Conservation (phyloP, 2,113 vertebrate genomes). For the Suncus etruscus region DNA sequence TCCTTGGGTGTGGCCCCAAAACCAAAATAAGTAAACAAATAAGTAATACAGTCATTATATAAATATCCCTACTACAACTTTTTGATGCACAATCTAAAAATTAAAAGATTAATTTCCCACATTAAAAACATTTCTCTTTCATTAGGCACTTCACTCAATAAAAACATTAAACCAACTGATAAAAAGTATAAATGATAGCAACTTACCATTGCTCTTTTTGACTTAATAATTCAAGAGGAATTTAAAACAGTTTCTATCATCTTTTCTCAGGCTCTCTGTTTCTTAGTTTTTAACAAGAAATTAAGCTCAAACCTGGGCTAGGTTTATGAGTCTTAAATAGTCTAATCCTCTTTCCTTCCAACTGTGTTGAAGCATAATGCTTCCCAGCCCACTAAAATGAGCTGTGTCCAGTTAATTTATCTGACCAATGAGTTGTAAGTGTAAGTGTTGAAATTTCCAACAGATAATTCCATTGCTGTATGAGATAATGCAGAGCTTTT, state of each 20-base stretch:
- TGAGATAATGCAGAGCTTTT: background rate
- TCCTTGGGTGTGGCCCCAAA: too few species aligned
- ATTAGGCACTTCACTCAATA: background rate
- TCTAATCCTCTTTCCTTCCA: background rate
- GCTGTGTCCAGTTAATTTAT: background rate
- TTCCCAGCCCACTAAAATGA: background rate
- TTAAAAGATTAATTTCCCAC: background rate
- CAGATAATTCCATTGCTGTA: background rate
- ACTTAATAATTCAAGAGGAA: conserved; percentile 36
- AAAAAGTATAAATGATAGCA: conserved; percentile 9
- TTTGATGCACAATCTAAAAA: conserved; percentile 44
- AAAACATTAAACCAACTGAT: conserved; percentile 42
- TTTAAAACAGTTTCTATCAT: conserved; percentile 29
- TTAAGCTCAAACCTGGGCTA: background rate
- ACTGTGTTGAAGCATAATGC: background rate
- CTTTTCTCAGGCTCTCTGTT: conserved; percentile 24
- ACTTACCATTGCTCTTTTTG: background rate
- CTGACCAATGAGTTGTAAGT: background rate
- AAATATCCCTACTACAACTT: conserved; percentile 20
- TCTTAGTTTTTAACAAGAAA: conserved; percentile 32
- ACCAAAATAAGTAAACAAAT: too few species aligned
- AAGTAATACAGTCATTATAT: background rate
- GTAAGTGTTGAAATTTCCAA: conserved; percentile 28
- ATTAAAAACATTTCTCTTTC: conserved; percentile 49
- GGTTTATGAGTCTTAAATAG: background rate